phyloP scores from a whole-genome alignment of 2,888 invertebrate genomes.

The Laothoe populi region DNA sequence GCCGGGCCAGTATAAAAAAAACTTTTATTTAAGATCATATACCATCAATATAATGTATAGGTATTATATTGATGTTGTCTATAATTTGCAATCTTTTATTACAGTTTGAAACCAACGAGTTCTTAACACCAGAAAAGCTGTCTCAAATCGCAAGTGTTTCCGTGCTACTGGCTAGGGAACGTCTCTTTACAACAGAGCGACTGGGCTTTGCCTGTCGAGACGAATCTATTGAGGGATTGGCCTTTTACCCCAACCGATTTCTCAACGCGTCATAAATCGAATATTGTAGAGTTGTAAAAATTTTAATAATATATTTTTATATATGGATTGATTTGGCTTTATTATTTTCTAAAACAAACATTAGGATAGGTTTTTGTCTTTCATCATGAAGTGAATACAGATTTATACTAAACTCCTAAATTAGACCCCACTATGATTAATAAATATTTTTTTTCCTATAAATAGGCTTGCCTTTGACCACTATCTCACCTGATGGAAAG shows the following conservation, averaged over 20 bases:
- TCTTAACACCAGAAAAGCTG: constrained; percentile 93
- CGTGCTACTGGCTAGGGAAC: constrained; percentile 94
- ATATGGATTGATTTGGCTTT: constrained; percentile 34
- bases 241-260: constrained; percentile 97
- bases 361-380: no score
- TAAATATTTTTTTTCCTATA: no score
- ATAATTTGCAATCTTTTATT: background rate
- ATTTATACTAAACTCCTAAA: no score
- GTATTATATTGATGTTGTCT: no score
- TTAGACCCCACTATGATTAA: no score
- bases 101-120: constrained; percentile 87
- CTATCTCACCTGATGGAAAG: no score
- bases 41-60: no score
- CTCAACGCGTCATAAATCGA: constrained; percentile 67
- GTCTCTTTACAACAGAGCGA: constrained; percentile 94
- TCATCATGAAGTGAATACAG: no score
- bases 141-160: constrained; percentile 94
- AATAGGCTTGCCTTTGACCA: no score
- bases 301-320: constrained; percentile 37
- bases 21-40: no score
- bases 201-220: constrained; percentile 95
- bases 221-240: constrained; percentile 96
- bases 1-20: no score
- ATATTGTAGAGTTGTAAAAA: constrained; percentile 35
- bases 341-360: background rate